A percentile compares a stretch with the other conserved stretches of the same genome.
Conservation (phyloP, 2,113 vertebrate species). For the Nothobranchius kuhntae region DNA sequence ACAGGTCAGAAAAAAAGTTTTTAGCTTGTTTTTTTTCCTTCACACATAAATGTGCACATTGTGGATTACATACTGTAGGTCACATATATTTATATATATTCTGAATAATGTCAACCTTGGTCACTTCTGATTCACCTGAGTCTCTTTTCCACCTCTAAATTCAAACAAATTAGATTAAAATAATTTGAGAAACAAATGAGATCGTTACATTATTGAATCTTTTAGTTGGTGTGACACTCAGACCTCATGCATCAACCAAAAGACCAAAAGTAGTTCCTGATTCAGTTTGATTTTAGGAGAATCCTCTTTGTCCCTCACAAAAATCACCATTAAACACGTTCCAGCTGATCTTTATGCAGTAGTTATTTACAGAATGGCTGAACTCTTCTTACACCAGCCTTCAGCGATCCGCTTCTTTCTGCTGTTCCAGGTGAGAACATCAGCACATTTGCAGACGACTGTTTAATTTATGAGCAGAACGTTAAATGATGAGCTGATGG, state of each 20-base stretch:
- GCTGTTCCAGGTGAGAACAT: not conserved
- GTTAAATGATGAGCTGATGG: too few species aligned
- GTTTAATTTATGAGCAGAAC: not conserved
- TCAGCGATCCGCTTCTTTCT: not conserved
- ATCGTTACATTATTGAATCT: not conserved
- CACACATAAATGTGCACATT: not conserved
- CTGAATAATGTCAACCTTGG: not conserved
- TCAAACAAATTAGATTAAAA: not conserved
- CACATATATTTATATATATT: not conserved
- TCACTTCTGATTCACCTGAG: not conserved
- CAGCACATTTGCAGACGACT: not conserved
- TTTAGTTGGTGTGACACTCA: not conserved
- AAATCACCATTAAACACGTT: constrained; percentile 26
- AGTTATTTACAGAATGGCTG: not conserved
- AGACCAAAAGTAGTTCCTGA: not conserved
- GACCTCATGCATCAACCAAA: not conserved
- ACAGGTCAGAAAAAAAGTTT: not conserved
- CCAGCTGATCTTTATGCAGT: constrained; percentile 11
- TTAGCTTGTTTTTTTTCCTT: not conserved
- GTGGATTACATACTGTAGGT: not conserved
- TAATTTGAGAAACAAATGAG: not conserved
- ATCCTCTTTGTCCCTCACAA: constrained; percentile 15
- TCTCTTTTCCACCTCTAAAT: not conserved
- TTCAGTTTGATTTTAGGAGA: not conserved
- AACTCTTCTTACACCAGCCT: not conserved